Evolutionary conservation across 2,888 invertebrate genomes (phyloP).

Genomic region (Blastobasis lacticolella): DNA sequence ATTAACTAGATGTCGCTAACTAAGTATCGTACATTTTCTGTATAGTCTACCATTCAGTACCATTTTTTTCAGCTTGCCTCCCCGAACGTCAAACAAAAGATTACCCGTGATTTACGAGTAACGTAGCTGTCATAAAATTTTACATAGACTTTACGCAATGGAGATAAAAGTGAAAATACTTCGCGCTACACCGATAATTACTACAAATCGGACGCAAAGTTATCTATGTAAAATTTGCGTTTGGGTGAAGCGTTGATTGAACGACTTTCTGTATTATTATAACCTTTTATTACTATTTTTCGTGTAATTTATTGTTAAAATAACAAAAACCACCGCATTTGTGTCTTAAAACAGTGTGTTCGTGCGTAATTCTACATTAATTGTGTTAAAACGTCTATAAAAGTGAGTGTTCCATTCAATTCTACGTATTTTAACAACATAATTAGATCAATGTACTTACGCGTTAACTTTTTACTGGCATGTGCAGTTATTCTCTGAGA

Average conservation of each 20-base stretch:
- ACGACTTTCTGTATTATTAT: slow-evolving; percentile 53
- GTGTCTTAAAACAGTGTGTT: slow-evolving; percentile 20
- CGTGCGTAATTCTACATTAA: slow-evolving; percentile 20
- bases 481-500: slow-evolving; percentile 67
- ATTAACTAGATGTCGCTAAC: neutral
- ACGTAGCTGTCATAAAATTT: neutral
- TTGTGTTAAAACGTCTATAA: slow-evolving; percentile 26
- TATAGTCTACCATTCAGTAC: neutral
- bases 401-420: slow-evolving; percentile 57
- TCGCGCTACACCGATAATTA: slow-evolving; percentile 8
- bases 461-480: slow-evolving; percentile 46
- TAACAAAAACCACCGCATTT: slow-evolving; percentile 31
- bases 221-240: too few relatives aligned
- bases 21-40: neutral
- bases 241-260: slow-evolving; percentile 19
- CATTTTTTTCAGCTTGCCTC: slow-evolving; percentile 8
- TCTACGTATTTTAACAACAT: slow-evolving; percentile 36
- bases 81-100: slow-evolving; percentile 22
- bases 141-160: neutral
- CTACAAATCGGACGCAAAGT: neutral
- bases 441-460: slow-evolving; percentile 55
- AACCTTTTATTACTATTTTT: slow-evolving; percentile 62
- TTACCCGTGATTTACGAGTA: slow-evolving; percentile 4
- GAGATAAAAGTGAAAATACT: neutral
- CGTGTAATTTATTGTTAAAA: slow-evolving; percentile 47